Percentiles rank a stretch among this genome's conserved stretches.
Evolutionary conservation across 2,888 invertebrate species (phyloP).

Genomic region (Helobdella robusta): DNA sequence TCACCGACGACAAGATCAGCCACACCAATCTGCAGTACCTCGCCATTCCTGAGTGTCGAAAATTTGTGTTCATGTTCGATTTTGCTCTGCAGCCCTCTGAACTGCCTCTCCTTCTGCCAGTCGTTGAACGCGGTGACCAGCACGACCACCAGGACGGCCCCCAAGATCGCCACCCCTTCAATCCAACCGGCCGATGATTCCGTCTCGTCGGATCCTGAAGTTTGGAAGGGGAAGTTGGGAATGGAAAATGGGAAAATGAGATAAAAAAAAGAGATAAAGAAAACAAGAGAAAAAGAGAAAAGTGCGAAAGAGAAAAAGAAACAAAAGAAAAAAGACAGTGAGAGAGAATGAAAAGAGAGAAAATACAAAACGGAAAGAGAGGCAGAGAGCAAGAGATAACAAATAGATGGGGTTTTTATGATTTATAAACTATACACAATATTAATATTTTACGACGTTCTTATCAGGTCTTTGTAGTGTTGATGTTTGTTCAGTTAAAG

Average conservation of each 20-base stretch:
- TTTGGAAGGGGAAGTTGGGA: too few relatives aligned
- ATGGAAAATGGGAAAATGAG: too few relatives aligned
- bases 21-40: slow-evolving; percentile 86
- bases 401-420: too few relatives aligned
- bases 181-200: slow-evolving; percentile 94
- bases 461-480: too few relatives aligned
- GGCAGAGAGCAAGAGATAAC: too few relatives aligned
- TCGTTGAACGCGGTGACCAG: slow-evolving; percentile 99
- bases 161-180: slow-evolving; percentile 95
- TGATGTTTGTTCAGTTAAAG: too few relatives aligned
- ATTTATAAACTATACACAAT: too few relatives aligned
- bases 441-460: too few relatives aligned
- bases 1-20: slow-evolving; percentile 96
- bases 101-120: slow-evolving; percentile 98
- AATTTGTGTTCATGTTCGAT: slow-evolving; percentile 99
- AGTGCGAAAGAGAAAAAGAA: too few relatives aligned
- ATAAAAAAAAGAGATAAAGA: neutral
- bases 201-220: slow-evolving; percentile 63
- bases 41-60: slow-evolving; percentile 76
- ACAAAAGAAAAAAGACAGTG: too few relatives aligned
- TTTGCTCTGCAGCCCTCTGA: slow-evolving; percentile 89
- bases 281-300: neutral
- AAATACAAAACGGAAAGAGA: too few relatives aligned
- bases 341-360: too few relatives aligned
- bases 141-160: slow-evolving; percentile 96